A percentile compares a stretch with the other conserved stretches of the same genome.
phyloP scores from a whole-genome alignment of 2,113 vertebrate genomes.

The Colius striatus region DNA sequence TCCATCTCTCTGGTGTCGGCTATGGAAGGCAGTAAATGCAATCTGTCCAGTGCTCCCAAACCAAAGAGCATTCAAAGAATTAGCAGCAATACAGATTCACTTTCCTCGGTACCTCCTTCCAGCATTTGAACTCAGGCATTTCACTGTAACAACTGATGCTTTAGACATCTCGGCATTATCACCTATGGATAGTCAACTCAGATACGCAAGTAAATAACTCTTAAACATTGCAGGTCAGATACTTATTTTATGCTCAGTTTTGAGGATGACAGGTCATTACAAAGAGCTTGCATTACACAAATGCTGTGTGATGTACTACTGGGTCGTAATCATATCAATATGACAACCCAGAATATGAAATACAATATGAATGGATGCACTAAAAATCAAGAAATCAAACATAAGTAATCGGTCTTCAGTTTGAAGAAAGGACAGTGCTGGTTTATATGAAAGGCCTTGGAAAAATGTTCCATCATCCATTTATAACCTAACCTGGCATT shows the following conservation, averaged over 20 bases:
- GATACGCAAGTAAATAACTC: not conserved
- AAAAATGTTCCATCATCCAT: not conserved
- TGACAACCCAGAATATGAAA: not conserved
- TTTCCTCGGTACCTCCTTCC: not conserved
- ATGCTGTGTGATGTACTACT: not conserved
- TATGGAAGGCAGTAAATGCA: not conserved
- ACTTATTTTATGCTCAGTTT: conserved; percentile 7
- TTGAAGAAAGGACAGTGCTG: not conserved
- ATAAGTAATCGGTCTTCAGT: not conserved
- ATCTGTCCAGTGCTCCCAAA: not conserved
- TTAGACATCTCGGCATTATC: not conserved
- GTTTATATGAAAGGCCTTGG: not conserved
- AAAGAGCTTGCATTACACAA: not conserved
- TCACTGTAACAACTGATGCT: conserved; percentile 3
- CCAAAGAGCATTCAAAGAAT: not conserved
- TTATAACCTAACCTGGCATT: not conserved
- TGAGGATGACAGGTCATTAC: not conserved
- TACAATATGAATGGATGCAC: not conserved
- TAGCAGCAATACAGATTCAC: not conserved
- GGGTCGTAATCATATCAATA: not conserved
- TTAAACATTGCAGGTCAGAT: not conserved
- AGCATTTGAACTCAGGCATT: not conserved
- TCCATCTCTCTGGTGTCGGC: not conserved
- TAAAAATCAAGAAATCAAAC: not conserved
- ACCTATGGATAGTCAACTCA: not conserved